These are phyloP conservation scores for Enteromius treurensis DNA, from an alignment of 2,797 vertebrate species.

Conservation along the genomic window DNA sequence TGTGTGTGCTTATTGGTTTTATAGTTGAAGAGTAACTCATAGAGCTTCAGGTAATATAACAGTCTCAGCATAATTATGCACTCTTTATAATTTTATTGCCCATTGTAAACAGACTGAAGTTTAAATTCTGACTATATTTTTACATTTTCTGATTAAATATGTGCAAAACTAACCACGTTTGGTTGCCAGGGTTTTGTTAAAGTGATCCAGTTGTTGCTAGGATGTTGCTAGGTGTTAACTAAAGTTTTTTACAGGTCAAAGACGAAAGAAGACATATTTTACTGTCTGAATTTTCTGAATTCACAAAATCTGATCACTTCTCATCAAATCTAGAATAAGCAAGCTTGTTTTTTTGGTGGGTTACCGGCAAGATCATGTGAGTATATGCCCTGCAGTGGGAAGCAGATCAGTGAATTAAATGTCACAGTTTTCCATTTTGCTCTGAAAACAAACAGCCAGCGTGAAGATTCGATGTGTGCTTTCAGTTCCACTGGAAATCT, in stretches of 20 bases:
- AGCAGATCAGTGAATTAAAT: not conserved
- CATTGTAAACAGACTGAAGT: not conserved
- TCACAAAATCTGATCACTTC: not conserved
- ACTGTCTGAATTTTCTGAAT: not conserved
- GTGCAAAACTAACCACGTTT: not conserved
- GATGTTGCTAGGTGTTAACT: not conserved
- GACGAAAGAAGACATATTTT: not conserved
- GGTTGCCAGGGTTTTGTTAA: not conserved
- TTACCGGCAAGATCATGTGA: not conserved
- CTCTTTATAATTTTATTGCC: not conserved
- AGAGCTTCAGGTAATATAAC: not conserved
- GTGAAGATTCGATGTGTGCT: not conserved
- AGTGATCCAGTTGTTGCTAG: not conserved
- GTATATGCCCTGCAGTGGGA: not conserved
- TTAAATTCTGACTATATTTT: not conserved
- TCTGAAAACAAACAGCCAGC: not conserved
- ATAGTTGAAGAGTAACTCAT: not conserved
- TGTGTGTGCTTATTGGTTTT: not conserved
- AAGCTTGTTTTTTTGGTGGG: not conserved
- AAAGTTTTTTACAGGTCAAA: not conserved
- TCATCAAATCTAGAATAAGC: not conserved
- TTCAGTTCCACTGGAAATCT: too few species aligned
- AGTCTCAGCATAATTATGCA: not conserved
- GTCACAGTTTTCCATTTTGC: not conserved
- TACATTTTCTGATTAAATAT: not conserved